Conservation (phyloP, 2,888 invertebrate genomes). For the Gerris lacustris region DNA sequence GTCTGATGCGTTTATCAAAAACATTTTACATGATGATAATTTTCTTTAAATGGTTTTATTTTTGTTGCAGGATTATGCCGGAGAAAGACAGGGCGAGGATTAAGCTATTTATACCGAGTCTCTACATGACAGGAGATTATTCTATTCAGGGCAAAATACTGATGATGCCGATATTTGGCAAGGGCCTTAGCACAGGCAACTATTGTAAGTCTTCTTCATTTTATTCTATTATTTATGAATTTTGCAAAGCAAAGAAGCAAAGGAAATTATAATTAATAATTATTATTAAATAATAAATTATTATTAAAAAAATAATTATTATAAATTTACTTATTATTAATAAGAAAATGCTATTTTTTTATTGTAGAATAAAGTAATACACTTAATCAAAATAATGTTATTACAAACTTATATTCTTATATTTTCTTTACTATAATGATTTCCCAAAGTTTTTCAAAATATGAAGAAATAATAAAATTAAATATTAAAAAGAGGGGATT, state of each 20-base stretch:
- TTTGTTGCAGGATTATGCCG: slow-evolving; percentile 43
- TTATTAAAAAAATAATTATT: neutral
- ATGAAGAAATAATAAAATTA: too few species aligned
- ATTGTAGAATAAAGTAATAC: too few species aligned
- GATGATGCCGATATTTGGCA: slow-evolving; percentile 59
- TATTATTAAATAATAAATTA: neutral
- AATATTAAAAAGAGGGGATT: too few species aligned
- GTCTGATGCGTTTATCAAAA: too few species aligned
- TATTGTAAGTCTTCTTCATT: slow-evolving; percentile 36
- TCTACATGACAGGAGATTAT: slow-evolving; percentile 53
- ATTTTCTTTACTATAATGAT: too few species aligned
- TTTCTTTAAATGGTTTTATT: slow-evolving; percentile 22
- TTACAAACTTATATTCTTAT: too few species aligned
- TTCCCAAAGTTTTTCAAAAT: too few species aligned
- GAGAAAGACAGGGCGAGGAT: slow-evolving; percentile 47
- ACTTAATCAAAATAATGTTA: too few species aligned
- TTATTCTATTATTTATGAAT: neutral
- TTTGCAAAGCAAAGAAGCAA: neutral
- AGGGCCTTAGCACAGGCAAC: slow-evolving; percentile 53
- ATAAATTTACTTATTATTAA: too few species aligned
- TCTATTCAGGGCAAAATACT: slow-evolving; percentile 54
- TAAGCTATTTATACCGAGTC: slow-evolving; percentile 50
- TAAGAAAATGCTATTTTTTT: too few species aligned
- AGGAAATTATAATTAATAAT: neutral
- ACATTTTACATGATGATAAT: neutral